phyloP scores from a whole-genome alignment of 2,113 vertebrate species.

The Alexandromys fortis region DNA sequence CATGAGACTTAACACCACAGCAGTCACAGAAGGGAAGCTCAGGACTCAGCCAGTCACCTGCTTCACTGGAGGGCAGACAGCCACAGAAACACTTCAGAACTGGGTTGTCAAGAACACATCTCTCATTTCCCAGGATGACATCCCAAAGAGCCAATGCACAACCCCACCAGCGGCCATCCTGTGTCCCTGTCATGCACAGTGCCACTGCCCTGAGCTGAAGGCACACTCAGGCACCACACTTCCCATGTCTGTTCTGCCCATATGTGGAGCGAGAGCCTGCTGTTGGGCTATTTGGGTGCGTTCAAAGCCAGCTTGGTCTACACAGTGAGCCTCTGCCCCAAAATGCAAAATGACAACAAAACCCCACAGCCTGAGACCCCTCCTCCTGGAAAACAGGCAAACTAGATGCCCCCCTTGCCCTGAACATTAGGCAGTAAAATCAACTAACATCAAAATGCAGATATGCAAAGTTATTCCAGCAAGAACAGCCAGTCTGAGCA shows the following conservation, averaged over 20 bases:
- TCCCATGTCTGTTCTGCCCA: not conserved
- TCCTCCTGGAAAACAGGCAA: constrained; percentile 46
- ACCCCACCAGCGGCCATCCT: too few relatives aligned
- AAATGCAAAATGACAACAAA: not conserved
- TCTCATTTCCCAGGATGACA: not conserved
- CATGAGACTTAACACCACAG: not conserved
- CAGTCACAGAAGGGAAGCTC: too few relatives aligned
- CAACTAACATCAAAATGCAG: constrained; percentile 47
- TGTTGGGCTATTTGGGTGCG: not conserved
- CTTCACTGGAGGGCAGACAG: constrained; percentile 19
- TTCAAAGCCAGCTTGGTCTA: not conserved
- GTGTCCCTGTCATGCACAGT: not conserved
- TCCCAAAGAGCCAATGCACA: not conserved
- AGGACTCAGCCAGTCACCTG: not conserved
- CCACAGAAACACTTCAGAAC: not conserved
- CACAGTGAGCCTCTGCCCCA: not conserved
- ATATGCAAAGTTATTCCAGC: constrained; percentile 51
- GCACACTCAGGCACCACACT: not conserved
- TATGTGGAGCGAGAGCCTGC: not conserved
- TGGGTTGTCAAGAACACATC: not conserved
- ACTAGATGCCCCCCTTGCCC: not conserved
- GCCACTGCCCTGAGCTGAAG: not conserved
- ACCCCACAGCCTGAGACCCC: not conserved
- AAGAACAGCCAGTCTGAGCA: not conserved
- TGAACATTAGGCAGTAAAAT: constrained; percentile 50